Evolutionary conservation across 2,797 vertebrate genomes (phyloP).

Genomic region (Cuculus canorus): DNA sequence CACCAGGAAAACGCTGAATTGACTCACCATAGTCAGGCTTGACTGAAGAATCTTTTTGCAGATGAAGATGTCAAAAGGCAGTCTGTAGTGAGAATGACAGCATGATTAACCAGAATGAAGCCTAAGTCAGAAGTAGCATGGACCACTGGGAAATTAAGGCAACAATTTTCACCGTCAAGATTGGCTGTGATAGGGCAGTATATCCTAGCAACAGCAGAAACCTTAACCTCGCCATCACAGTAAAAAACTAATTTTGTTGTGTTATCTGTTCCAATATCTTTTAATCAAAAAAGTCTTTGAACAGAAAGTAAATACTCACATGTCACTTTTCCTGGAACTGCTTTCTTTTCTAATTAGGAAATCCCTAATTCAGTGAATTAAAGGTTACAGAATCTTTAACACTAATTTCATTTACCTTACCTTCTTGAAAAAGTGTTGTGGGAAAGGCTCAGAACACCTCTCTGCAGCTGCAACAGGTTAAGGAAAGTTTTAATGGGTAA

Average conservation of each 20-base stretch:
- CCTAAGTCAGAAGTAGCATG: constrained; percentile 76
- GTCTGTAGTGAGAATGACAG: constrained; percentile 80
- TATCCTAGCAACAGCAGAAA: constrained; percentile 81
- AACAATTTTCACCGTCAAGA: constrained; percentile 79
- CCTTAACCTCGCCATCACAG: constrained; percentile 69
- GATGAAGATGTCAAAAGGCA: constrained; percentile 85
- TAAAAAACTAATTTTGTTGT: constrained; percentile 77
- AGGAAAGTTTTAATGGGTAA: background rate
- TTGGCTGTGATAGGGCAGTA: constrained; percentile 76
- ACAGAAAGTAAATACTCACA: constrained; percentile 69
- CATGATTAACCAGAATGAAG: constrained; percentile 83
- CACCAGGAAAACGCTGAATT: constrained; percentile 52
- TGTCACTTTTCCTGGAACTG: constrained; percentile 59
- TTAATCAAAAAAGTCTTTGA: constrained; percentile 78
- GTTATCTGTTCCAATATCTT: constrained; percentile 77
- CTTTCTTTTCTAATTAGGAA: constrained; percentile 72
- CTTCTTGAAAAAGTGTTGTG: background rate
- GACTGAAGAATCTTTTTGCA: constrained; percentile 63
- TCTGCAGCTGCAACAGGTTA: background rate
- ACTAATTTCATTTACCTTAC: constrained; percentile 53
- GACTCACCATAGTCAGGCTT: constrained; percentile 47
- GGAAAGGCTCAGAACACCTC: background rate
- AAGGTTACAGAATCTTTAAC: constrained; percentile 47
- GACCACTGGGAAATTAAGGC: constrained; percentile 84
- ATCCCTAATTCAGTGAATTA: constrained; percentile 73